Percentiles rank a stretch among this genome's conserved stretches.
These are phyloP conservation scores for Metridium senile DNA, from an alignment of 92 coral and sea anemone species.

Conservation along the genomic window DNA sequence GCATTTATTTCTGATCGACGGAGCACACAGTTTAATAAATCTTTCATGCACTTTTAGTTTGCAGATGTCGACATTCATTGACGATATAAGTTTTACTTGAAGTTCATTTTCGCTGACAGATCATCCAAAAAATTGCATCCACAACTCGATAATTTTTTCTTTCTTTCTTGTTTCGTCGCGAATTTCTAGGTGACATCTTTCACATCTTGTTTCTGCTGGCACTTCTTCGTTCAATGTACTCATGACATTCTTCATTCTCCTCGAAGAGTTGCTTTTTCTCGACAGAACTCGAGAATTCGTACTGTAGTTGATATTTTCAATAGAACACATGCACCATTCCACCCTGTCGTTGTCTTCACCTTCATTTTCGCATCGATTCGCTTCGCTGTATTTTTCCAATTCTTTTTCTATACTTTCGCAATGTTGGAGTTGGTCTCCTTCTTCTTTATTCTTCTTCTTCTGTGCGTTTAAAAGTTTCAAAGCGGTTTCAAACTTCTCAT, in stretches of 20 bases:
- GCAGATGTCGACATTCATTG: neutral
- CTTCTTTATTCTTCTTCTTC: neutral
- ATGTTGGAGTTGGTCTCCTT: neutral
- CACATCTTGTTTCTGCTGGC: constrained; percentile 23
- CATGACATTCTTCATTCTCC: constrained; percentile 30
- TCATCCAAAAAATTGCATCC: constrained; percentile 80
- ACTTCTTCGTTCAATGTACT: constrained; percentile 30
- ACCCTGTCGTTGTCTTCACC: neutral
- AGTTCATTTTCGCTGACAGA: neutral
- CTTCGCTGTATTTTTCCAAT: neutral
- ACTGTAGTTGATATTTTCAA: constrained; percentile 4
- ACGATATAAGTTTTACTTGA: too few relatives aligned
- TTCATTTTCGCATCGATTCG: neutral
- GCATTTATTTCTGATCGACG: too few relatives aligned
- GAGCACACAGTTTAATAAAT: too few relatives aligned
- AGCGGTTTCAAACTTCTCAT: neutral
- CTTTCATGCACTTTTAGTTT: neutral
- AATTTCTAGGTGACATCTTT: constrained; percentile 31
- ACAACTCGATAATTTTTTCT: constrained; percentile 55
- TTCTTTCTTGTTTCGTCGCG: constrained; percentile 43
- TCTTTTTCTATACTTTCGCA: neutral
- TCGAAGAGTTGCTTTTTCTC: constrained; percentile 20
- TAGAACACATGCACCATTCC: constrained; percentile 38
- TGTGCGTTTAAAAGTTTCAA: neutral
- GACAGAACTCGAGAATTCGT: neutral